These are phyloP conservation scores for Cephalopachus bancanus DNA, from an alignment of 2,797 vertebrate species.

Conservation along the genomic window DNA sequence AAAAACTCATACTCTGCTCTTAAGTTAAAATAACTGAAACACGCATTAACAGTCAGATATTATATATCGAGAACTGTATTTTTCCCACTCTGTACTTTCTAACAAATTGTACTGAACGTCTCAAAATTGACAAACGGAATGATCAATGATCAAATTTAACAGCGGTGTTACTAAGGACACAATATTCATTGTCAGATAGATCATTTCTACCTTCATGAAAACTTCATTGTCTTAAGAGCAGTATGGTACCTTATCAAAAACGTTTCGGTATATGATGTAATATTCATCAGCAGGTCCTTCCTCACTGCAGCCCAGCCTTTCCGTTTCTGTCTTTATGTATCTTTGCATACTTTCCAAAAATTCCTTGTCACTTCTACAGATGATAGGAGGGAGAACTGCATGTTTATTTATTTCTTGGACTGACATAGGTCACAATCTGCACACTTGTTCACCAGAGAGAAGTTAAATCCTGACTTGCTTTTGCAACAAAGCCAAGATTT, in stretches of 20 bases:
- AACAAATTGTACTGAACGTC: neutral
- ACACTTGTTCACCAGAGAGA: constrained; percentile 54
- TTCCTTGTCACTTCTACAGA: constrained; percentile 80
- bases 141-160: neutral
- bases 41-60: neutral
- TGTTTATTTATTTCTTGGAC: neutral
- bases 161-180: neutral
- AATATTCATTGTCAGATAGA: neutral
- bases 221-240: neutral
- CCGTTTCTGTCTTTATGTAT: constrained; percentile 87
- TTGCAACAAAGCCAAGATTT: constrained; percentile 50
- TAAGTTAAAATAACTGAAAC: constrained; percentile 26
- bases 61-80: neutral
- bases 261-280: constrained; percentile 85
- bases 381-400: constrained; percentile 70
- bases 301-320: constrained; percentile 80
- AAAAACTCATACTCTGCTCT: neutral
- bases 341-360: constrained; percentile 86
- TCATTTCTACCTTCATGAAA: constrained; percentile 11
- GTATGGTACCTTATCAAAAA: constrained; percentile 88
- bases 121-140: neutral
- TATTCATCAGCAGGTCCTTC: constrained; percentile 86
- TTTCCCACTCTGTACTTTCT: neutral
- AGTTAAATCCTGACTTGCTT: constrained; percentile 16
- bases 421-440: constrained; percentile 35